Base-by-base conservation (phyloP, 30 jellyfish, hydroid and myxozoan species). In the Aurelia aurita complex sp. Pacific region DNA sequence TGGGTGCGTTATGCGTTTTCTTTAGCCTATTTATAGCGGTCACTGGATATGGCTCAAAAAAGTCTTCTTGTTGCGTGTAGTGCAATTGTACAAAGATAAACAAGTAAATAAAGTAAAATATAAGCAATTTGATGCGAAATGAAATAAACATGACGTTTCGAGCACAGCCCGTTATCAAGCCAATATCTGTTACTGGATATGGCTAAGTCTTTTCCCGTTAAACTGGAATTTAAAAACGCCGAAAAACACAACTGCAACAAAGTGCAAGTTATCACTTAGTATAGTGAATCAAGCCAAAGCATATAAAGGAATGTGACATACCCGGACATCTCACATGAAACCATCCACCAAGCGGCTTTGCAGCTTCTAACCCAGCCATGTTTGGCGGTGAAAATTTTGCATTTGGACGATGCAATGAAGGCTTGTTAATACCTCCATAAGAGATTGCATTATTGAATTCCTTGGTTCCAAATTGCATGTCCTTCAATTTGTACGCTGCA, bases 321-420 rank as follows among this genome's bases (percentile, higher is more conserved):
- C 99, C 98, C 29, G 99, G 99, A 19, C 92, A 60, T 66, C 64
- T 70, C 1, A 95, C 88, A 29, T 38, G 92, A 19, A 97, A 85
- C 99, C 99, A 95, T 50, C 99, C 99, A 64, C 82, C 79, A 33
- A 66, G 69, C 38, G 99, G 98, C 18, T 77, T 72, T 12, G 94
- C 89, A 13, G 98, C 99, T 40, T 75, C 94, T 61, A 95, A 65
- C 1, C 99, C 99, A 29, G 71, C 68, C 68, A 90, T 53, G 1
- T 90, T 94, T 3, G 91, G 98, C 5, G 97, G 94, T 53, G 69
- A 90, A 17, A 89, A 82, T 65, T 71, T 7, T 2, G 88, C 32
- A 6, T 43, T 57, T 53, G 71, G 83, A 16, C 71, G 89, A 14
- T 23, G 59, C 43, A 86, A 38, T 35, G 82, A 2, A 8, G 38